Base-by-base conservation (phyloP, 2,797 vertebrate genomes). In the Sarcophilus harrisii region DNA sequence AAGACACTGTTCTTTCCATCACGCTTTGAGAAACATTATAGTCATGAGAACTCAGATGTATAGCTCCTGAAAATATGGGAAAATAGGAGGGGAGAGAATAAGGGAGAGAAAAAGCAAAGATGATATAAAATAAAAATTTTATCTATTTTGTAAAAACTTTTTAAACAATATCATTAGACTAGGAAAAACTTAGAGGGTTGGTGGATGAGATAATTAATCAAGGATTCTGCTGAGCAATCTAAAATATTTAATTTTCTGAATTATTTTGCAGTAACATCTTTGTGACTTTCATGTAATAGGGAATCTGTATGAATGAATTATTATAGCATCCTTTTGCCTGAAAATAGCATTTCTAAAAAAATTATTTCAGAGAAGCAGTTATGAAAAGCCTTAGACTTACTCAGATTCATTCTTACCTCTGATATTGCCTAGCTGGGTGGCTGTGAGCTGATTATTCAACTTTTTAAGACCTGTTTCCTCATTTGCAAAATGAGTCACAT, bases 291-390 rank as follows among this genome's bases (percentile, higher is more conserved):
- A 87, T 13, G 30, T 27, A 93, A 54, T 49, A 59, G 29, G 54
- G 91, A 91, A 59, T 62, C 54, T 89, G 38, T 87, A 94, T n/a
- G 91, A 92, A 93, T 58, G 92, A 58, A 91, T 95, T 93, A 92
- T 93, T 54, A 0, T 58, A 11, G 49, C 0, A 60, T 97, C 45
- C n/a, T 93, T 59, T 94, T 94, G 54, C 38, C 90, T 49, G 57
- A 96, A 2, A 24, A 27, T 45, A 92, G 54, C 73, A 96, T 91
- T 93, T 58, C 16, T 93, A 58, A 92, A 93, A 94, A 54, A 54
- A 54, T 95, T 32, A 54, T 49, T 87, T 87, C 38, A 87, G 24
- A 49, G 38, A 87, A 28, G 73, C 21, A 45, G 38, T 87, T 27
- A 8, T 27, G 38, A 38, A 45, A 45, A 87, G 38, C 87, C 38